A percentile compares a stretch with the other conserved stretches of the same genome.
Evolutionary conservation across 2,797 vertebrate species (phyloP).

Genomic region (Chrysocyon brachyurus): DNA sequence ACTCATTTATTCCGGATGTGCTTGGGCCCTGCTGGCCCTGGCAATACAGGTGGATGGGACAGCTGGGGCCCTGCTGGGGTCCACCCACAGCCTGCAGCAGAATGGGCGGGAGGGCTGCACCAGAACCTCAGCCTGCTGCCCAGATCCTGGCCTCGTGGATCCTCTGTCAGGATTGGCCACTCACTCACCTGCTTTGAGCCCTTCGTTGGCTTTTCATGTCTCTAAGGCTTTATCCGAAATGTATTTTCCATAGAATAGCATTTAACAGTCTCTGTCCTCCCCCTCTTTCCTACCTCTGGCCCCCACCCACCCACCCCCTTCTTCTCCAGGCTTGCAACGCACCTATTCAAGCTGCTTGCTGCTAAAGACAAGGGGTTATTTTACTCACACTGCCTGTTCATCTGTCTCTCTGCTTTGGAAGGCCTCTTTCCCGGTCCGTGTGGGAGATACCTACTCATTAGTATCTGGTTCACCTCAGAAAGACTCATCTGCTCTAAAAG

Average conservation of each 20-base stretch:
- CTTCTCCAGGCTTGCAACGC: background rate
- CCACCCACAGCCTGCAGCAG: background rate
- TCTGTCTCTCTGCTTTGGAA: background rate
- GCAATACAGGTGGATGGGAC: background rate
- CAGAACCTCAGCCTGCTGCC: background rate
- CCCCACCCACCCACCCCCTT: background rate
- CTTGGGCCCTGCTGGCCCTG: background rate
- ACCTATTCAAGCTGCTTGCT: background rate
- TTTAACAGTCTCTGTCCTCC: background rate
- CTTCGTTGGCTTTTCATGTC: background rate
- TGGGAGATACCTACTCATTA: background rate
- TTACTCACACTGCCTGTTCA: background rate
- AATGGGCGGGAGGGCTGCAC: fast-evolving
- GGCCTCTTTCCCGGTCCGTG: background rate
- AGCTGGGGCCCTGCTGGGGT: no score
- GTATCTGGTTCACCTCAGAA: background rate
- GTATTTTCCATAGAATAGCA: background rate
- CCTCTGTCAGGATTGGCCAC: background rate
- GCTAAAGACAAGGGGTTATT: background rate
- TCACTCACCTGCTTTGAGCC: background rate
- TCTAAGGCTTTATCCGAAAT: background rate
- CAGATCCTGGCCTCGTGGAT: background rate
- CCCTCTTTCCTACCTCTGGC: background rate
- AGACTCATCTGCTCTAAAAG: background rate
- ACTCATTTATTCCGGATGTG: background rate